Conservation (phyloP, 1,140 invertebrate species). For the Apis mellifera region DNA sequence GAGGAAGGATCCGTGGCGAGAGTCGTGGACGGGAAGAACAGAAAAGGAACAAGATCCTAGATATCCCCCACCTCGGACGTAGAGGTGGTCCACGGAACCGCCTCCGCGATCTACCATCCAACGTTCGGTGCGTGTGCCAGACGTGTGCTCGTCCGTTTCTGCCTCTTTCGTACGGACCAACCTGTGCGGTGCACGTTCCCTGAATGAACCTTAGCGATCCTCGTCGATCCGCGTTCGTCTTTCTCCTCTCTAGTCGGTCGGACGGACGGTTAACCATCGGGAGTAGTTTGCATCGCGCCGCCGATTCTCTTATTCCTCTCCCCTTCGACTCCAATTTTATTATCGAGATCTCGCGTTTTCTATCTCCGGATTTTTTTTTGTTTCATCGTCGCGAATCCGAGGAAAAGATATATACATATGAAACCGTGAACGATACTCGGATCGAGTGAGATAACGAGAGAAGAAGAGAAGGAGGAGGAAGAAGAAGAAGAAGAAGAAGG, state of each 20-base stretch:
- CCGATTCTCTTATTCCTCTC: neutral
- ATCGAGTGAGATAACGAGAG: neutral
- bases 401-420: too few species aligned
- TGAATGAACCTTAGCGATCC: constrained; percentile 43
- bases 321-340: neutral
- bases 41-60: constrained; percentile 70
- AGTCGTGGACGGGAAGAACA: constrained; percentile 15
- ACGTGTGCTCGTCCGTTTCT: constrained; percentile 65
- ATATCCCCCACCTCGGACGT: constrained; percentile 70
- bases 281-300: constrained; percentile 62
- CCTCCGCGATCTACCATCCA: constrained; percentile 72
- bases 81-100: constrained; percentile 78
- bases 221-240: constrained; percentile 54
- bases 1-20: constrained; percentile 4
- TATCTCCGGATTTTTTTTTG: too few species aligned
- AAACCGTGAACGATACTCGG: neutral
- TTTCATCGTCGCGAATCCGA: too few species aligned
- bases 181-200: constrained; percentile 62
- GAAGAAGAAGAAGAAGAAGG: neutral
- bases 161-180: constrained; percentile 68
- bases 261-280: constrained; percentile 46
- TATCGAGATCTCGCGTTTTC: too few species aligned
- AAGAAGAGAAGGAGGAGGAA: neutral
- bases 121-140: constrained; percentile 68
- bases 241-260: constrained; percentile 59